A percentile compares a stretch with the other conserved stretches of the same genome.
Evolutionary conservation across 1,140 invertebrate genomes (phyloP).

Genomic region (Tetramorium parvispinum): DNA sequence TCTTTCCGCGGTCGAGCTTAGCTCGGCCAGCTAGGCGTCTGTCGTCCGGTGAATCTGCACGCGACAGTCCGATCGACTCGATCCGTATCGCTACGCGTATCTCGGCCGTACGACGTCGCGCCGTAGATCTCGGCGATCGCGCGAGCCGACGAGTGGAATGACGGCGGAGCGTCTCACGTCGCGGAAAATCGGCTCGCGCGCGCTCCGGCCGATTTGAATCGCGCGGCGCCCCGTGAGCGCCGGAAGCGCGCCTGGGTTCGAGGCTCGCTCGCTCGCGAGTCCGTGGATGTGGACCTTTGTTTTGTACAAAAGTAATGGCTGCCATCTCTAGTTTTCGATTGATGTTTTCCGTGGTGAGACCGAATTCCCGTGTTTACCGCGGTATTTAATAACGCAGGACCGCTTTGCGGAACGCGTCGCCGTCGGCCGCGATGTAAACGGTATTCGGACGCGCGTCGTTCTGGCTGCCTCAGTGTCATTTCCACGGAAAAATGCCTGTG

Average conservation of each 20-base stretch:
- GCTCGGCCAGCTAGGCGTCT: not conserved
- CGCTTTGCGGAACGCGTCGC: slow-evolving; percentile 68
- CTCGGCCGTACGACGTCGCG: not conserved
- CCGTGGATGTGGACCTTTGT: slow-evolving; percentile 86
- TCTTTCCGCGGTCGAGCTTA: not conserved
- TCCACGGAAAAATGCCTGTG: slow-evolving; percentile 83
- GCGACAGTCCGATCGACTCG: not conserved
- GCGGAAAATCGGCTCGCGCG: slow-evolving; percentile 70
- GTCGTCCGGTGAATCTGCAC: not conserved
- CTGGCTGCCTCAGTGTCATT: slow-evolving; percentile 79
- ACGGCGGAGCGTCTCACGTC: not conserved
- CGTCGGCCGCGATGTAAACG: slow-evolving; percentile 78
- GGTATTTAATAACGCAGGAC: slow-evolving; percentile 81
- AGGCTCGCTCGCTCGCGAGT: slow-evolving; percentile 81
- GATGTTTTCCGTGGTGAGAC: slow-evolving; percentile 83
- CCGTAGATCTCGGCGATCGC: no score
- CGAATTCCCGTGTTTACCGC: slow-evolving; percentile 81
- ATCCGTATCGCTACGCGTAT: not conserved
- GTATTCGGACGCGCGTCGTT: slow-evolving; percentile 70
- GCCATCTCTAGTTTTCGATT: slow-evolving; percentile 85
- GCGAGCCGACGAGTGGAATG: not conserved
- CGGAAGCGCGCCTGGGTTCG: slow-evolving; percentile 76
- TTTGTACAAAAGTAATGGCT: slow-evolving; percentile 85
- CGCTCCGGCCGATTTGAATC: not conserved
- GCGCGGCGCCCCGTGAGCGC: slow-evolving; percentile 70